Conservation (phyloP, 2,113 vertebrate genomes). For the Elachura formosa region DNA sequence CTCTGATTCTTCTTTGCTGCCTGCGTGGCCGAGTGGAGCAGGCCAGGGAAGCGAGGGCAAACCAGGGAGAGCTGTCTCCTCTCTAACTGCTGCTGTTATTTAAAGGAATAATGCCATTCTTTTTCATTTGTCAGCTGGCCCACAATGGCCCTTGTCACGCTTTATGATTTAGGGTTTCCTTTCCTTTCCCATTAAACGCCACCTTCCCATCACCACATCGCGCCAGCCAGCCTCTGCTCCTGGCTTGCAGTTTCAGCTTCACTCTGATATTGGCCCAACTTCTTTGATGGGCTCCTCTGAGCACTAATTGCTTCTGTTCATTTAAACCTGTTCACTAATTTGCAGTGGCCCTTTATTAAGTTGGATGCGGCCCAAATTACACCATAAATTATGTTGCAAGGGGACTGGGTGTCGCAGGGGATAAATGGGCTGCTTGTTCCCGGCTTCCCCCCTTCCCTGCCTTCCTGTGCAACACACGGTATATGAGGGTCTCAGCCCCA, state of each 20-base stretch:
- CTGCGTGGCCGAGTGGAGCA: constrained; percentile 27
- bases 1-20: constrained; percentile 45
- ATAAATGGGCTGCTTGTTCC: constrained; percentile 57
- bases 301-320: constrained; percentile 77
- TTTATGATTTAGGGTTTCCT: constrained; percentile 75
- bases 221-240: constrained; percentile 52
- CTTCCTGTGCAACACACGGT: neutral
- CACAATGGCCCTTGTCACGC: constrained; percentile 73
- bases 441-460: neutral
- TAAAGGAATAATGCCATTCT: constrained; percentile 75
- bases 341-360: constrained; percentile 75
- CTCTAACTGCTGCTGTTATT: constrained; percentile 69
- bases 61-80: constrained; percentile 59
- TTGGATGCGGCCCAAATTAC: constrained; percentile 73
- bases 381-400: constrained; percentile 65
- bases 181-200: constrained; percentile 74
- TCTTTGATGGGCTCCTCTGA: constrained; percentile 68
- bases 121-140: constrained; percentile 76
- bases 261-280: constrained; percentile 63
- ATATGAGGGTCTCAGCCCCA: neutral
- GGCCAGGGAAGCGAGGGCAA: constrained; percentile 48
- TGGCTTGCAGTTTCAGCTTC: constrained; percentile 56
- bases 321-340: constrained; percentile 76
- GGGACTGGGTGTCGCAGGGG: neutral
- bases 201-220: constrained; percentile 51